phyloP scores from a whole-genome alignment of 2,888 invertebrate species.

The Biston stratarius region DNA sequence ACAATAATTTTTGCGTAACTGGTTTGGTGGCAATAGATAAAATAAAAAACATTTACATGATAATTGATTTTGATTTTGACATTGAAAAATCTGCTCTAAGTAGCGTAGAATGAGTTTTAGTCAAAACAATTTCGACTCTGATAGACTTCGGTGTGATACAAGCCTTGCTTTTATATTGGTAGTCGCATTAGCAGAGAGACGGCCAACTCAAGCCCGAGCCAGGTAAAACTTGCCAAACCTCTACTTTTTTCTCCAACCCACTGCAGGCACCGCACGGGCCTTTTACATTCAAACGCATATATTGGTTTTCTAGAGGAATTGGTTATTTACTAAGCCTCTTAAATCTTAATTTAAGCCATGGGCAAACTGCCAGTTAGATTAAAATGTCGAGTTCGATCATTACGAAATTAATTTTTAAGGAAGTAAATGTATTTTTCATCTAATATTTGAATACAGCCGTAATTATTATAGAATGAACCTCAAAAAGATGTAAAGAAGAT shows the following conservation, averaged over 20 bases:
- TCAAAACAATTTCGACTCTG: background rate
- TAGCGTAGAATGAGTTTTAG: too few relatives aligned
- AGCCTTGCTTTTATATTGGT: slow-evolving; percentile 56
- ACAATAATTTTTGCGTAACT: too few relatives aligned
- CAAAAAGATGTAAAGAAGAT: slow-evolving; percentile 18
- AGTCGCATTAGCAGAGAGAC: slow-evolving; percentile 53
- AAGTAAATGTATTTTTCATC: background rate
- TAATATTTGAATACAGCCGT: background rate
- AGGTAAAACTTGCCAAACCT: slow-evolving; percentile 61
- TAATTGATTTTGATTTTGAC: too few relatives aligned
- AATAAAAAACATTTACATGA: too few relatives aligned
- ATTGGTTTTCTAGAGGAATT: slow-evolving; percentile 12
- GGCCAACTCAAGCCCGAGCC: slow-evolving; percentile 51
- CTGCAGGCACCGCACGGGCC: slow-evolving; percentile 41
- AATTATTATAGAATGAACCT: slow-evolving; percentile 43
- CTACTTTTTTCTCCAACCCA: slow-evolving; percentile 41
- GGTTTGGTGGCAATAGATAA: too few relatives aligned
- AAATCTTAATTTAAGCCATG: background rate
- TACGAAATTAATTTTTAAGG: background rate
- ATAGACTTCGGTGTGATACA: background rate
- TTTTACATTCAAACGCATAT: slow-evolving; percentile 44
- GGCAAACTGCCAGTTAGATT: slow-evolving; percentile 23
- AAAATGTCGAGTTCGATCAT: background rate
- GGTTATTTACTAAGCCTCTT: slow-evolving; percentile 9
- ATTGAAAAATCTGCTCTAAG: background rate